These are phyloP conservation scores for Agelas oroides DNA, from an alignment of 37 sponge, comb jelly and placozoan species.

Conservation along the genomic window DNA sequence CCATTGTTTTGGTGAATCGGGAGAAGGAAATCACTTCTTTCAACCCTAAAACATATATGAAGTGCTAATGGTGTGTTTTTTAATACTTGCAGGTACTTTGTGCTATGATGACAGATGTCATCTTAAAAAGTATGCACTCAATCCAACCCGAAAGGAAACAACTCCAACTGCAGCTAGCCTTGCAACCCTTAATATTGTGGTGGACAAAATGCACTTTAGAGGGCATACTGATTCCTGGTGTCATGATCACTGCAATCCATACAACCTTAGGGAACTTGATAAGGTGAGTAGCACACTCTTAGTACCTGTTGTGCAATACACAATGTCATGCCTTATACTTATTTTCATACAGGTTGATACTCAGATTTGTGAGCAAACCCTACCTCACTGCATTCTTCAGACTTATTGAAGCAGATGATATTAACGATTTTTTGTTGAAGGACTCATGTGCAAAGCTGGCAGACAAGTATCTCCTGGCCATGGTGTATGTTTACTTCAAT, in stretches of 20 bases:
- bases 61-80: too few species aligned
- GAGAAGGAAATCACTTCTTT: too few species aligned
- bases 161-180: slow-evolving; percentile 9
- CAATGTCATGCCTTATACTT: too few species aligned
- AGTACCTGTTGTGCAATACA: neutral
- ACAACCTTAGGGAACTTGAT: neutral
- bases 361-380: slow-evolving; percentile 54
- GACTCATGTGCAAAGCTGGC: too few species aligned
- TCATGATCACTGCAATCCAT: slow-evolving; percentile 40
- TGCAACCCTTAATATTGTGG: slow-evolving; percentile 11
- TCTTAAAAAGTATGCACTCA: slow-evolving; percentile 25
- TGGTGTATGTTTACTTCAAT: too few species aligned
- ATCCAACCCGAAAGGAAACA: slow-evolving; percentile 2
- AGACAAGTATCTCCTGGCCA: too few species aligned
- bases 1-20: too few species aligned
- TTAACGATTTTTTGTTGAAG: too few species aligned
- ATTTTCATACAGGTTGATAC: slow-evolving; percentile 40
- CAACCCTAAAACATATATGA: too few species aligned
- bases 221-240: slow-evolving; percentile 66
- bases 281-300: neutral
- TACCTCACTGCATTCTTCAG: too few species aligned
- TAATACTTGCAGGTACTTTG: neutral
- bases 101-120: slow-evolving; percentile 71
- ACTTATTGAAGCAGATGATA: too few species aligned
- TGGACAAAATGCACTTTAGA: slow-evolving; percentile 59